Base-by-base conservation (phyloP, 1,140 invertebrate genomes). In the Diabrotica virgifera region DNA sequence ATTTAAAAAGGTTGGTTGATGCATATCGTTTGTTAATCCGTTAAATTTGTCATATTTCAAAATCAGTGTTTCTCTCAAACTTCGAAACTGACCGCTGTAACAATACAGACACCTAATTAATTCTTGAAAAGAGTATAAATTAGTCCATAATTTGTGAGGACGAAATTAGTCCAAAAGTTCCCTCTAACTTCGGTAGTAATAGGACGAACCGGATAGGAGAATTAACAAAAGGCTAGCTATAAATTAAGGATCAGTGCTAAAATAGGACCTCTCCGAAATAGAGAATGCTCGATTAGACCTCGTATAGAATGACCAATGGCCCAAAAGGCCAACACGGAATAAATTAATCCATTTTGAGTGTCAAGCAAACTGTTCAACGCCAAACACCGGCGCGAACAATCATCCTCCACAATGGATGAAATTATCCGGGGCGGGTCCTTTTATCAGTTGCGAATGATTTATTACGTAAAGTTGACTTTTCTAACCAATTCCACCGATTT, bases 311-410 rank as follows among this genome's bases (percentile, higher is more conserved):
- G 64, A 66, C 64, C 63, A 57, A 24, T 56, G 62, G 53, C 57
- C 36, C 59, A 57, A 64, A 60, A 61, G 68, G 58, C 56, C 61
- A 58, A 55, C 51, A 52, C 62, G 14, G 61, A 69, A 69, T 69
- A 66, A 69, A 69, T 69, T 69, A 66, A 69, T 69, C 68, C 51
- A 38, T 64, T 66, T 69, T 59, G 55, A 53, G 64, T 66, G 68
- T 66, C 68, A 63, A 66, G 63, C 67, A 69, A 66, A 66, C 64
- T 63, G 68, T 66, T 66, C 61, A 52, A 69, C 56, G 62, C 61
- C 61, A 63, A 66, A 69, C 57, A 62, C 59, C 53, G 61, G 36
- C 57, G 54, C 62, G 9, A 69, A 69, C 64, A 66, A 69, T 69
- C 62, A 55, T 59, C 37, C 57, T 35, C 6, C 55, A 68, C 67